Base-by-base conservation (phyloP, 2,797 vertebrate genomes). In the Dryobates pubescens region DNA sequence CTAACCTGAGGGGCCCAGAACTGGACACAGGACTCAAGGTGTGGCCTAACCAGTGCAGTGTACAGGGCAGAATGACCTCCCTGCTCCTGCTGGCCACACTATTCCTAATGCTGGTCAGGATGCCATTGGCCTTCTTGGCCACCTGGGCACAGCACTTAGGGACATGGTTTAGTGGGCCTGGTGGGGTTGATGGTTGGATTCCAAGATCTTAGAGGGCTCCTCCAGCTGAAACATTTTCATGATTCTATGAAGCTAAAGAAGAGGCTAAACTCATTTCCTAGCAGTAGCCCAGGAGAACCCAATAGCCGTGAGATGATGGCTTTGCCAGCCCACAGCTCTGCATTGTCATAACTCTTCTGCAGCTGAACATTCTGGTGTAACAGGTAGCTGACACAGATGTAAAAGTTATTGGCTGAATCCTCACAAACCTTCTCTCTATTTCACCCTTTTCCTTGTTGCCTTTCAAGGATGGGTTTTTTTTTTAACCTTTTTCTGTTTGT, bases 241-340 rank as follows among this genome's bases (percentile, higher is more conserved):
- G 49, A 51, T 23, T 51, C 49, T 51, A 23, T 51, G 49, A 23
- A 24, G 18, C 30, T 64, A 63, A 86, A 88, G 67, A 82, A 64
- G 13, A 54, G 17, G n/a, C 22, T 69, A 17, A 88, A 59, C 22
- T 64, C 0, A 64, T 71, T 88, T 82, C 36, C 58, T 57, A 61
- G 75, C 13, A 49, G 59, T 51, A 89, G 70, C n/a, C 58, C 53
- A 83, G 59, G 51, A 86, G 30, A 88, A 68, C 58, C 8, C 43
- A 79, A 90, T 16, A 90, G 36, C 27, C 0, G 2, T 68, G 74
- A 68, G 61, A 86, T 91, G 83, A 92, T 91, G 81, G 74, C 62
- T 96, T 95, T 95, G 77, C 74, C 88, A 94, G 88, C 49, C 74
- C 32, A 29, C 24, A 72, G 20, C 62, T 65, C 29, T 82, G 56